Evolutionary conservation across 2,888 invertebrate species (phyloP).

Genomic region (Hecatera dysodea): DNA sequence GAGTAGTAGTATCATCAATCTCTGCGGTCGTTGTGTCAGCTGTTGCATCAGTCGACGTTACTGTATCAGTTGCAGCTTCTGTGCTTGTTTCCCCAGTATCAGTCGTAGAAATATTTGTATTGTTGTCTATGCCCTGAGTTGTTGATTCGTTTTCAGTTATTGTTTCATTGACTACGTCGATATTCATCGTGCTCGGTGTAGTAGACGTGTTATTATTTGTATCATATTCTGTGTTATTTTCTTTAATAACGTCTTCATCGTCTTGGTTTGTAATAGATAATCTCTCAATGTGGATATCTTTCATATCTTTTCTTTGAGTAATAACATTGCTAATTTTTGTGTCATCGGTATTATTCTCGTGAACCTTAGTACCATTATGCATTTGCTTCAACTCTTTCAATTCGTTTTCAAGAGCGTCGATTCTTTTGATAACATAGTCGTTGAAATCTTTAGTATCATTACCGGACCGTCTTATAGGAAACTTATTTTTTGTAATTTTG

Average conservation of each 20-base stretch:
- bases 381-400: slow-evolving; percentile 3
- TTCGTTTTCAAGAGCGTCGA: slow-evolving; percentile 13
- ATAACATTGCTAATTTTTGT: slow-evolving; percentile 1
- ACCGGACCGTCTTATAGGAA: neutral
- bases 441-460: neutral
- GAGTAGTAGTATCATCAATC: neutral
- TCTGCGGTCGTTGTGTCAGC: neutral
- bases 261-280: neutral
- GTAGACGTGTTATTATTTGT: neutral
- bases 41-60: neutral
- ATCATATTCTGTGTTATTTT: neutral
- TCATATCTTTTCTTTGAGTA: neutral
- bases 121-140: neutral
- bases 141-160: neutral
- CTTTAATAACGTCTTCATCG: neutral
- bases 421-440: neutral
- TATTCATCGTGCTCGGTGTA: neutral
- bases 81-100: neutral
- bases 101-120: neutral
- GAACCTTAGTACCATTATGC: accelerated
- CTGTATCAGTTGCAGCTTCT: neutral
- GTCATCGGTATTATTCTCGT: neutral
- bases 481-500: too few relatives aligned
- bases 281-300: neutral
- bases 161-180: neutral